Evolutionary conservation across 2,888 invertebrate species (phyloP), one percentile per base, ranked within the genome.

Genomic region (Lomographa bimaculata): DNA sequence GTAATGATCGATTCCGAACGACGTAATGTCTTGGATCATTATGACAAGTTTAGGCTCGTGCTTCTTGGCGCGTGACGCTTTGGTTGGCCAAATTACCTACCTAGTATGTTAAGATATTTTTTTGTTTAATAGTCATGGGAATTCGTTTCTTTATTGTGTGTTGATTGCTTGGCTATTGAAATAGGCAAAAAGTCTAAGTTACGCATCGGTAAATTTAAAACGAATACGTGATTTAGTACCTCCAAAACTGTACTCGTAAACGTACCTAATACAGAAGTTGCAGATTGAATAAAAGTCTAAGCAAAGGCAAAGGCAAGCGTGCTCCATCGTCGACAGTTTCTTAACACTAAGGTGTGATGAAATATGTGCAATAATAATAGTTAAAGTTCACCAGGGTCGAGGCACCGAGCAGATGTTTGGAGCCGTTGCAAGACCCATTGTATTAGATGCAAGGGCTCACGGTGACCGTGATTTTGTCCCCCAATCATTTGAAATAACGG

Each of bases 401-500:
- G 86, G 60, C 57, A 49, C 37, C 58, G 48, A 63, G 86, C 89
- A 89, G 87, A 87, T 89, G 87, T 82, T 79, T 61, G 75, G 81
- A 85, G 79, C 89, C 87, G 87, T 89, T 89, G 86, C 78, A 72
- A 69, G 71, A 57, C 70, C 83, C 68, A 79, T 87, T 86, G 82
- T 87, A 61, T 55, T 52, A 49, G 69, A 57, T 71, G 76, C 70
- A 79, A 75, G 75, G 75, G 75, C 66, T 67, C 59, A 55, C 61
- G 63, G 58, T 48, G 57, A 50, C 71, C 61, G 75, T 78, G 84
- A 85, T 84, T 83, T 64, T 57, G 67, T 71, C 81, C 85, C 84
- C 82, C 20, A 3, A 23, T 8, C 25, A 47, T 60, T 47, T 47
- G 50, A 40, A 37, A 38, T 40, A 51, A 44, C 32, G 30, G 43